phyloP scores from a whole-genome alignment of 1,140 invertebrate species.

The Euschistus heros region DNA sequence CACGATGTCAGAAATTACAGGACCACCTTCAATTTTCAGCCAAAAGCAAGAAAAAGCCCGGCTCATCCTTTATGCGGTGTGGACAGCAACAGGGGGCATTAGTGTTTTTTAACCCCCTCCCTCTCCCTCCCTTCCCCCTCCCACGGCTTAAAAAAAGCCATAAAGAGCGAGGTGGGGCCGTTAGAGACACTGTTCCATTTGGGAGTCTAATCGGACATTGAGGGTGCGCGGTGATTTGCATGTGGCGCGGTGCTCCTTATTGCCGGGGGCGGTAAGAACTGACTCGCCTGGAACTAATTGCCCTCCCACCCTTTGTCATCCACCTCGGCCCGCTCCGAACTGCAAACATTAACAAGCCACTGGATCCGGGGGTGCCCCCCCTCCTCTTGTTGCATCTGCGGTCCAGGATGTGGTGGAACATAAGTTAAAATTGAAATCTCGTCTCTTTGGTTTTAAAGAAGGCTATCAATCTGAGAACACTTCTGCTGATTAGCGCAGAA shows the following conservation, averaged over 20 bases:
- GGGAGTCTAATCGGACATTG: conserved; percentile 4
- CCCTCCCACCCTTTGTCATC: not conserved
- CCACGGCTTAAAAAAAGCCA: not conserved
- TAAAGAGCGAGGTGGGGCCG: conserved; percentile 4
- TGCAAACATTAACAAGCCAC: too few relatives aligned
- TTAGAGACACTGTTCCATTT: conserved; percentile 10
- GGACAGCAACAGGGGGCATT: conserved; percentile 5
- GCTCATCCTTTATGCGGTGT: conserved; percentile 2
- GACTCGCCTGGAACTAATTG: conserved; percentile 8
- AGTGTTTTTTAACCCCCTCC: not conserved
- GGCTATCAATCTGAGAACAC: too few relatives aligned
- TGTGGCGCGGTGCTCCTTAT: not conserved
- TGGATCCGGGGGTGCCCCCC: too few relatives aligned
- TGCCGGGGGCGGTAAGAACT: not conserved
- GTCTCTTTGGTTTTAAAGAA: too few relatives aligned
- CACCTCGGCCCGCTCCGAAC: too few relatives aligned
- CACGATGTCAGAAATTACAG: too few relatives aligned
- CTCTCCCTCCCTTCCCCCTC: too few relatives aligned
- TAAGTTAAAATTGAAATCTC: too few relatives aligned
- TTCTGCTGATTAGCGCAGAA: too few relatives aligned
- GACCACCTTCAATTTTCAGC: not conserved
- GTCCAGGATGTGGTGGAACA: too few relatives aligned
- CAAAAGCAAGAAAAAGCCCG: not conserved
- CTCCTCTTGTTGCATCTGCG: too few relatives aligned
- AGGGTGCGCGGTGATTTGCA: not conserved